Base-by-base conservation (phyloP, 2,113 vertebrate species). In the Tricholaema leucomelas region DNA sequence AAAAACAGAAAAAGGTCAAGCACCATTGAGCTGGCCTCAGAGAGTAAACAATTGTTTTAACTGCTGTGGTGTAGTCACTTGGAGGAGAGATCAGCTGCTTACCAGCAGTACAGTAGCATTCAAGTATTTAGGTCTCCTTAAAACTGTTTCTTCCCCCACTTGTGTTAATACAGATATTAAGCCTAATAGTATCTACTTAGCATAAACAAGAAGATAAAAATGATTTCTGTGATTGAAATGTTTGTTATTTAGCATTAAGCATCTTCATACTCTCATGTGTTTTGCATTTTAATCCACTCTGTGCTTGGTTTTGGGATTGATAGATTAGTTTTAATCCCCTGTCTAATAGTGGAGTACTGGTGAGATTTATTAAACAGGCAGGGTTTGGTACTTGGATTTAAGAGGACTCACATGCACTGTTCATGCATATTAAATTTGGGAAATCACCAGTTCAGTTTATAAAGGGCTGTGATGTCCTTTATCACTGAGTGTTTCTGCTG, bases 291-390 rank as follows among this genome's bases (percentile, higher is more conserved):
- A 98, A 98, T 98, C 98, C 97, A 98, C 97, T 98, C 93, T 95
- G 96, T 96, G 97, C 97, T 98, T 97, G 97, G 97, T 97, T 98
- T 97, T 97, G 97, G 97, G 98, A 97, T 97, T 98, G 97, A 97
- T 98, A 98, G 98, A 98, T 98, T 98, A 98, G 97, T 98, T 98
- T 98, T 98, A 98, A 98, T 98, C 97, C 97, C 94, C 97, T 97
- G 97, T 98, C 98, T 98, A 97, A 98, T 98, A 97, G 97, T 97
- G 94, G 97, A 97, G 97, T 96, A 96, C 96, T 97, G 97, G 97
- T 97, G 97, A 98, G 97, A 98, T 97, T 98, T 98, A 98, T 97
- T 97, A 97, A 97, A 96, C 96, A 98, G 97, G 94, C 97, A 96
- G 97, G 96, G 97, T 96, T 97, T 96, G 97, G 97, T 96, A 95